Base-by-base conservation (phyloP, 2,888 invertebrate genomes). In the Melanophora roralis region DNA sequence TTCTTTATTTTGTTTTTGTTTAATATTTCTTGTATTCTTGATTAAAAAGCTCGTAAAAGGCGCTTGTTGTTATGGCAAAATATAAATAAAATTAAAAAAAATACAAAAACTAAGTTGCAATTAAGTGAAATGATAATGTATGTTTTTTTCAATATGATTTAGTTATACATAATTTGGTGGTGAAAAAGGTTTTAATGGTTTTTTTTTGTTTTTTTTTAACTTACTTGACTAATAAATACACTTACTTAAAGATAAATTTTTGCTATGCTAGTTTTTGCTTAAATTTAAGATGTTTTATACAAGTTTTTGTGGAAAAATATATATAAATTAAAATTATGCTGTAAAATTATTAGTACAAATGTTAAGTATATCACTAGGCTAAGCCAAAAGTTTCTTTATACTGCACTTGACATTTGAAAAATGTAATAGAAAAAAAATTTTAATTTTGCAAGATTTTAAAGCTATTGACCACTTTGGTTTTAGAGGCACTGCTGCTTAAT, bases 31-130 rank as follows among this genome's bases (percentile, higher is more conserved):
- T 36, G 27, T 51, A 32, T 73, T 11, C 27, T 57, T 71, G 55
- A 14, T 62, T 67, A 74, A 82, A 82, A 82, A 82, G 81, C 81
- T 82, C 80, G 55, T 81, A 82, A 82, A 82, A 82, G 82, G 82
- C 82, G 81, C 81, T 81, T 81, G 82, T 59, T 74, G 45, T 45
- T 71, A 71, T 68, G 80, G 80, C 80, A 80, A 80, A 80, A 43
- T 67, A 76, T 67, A 59, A 34, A 40, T n/a, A 14, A 57, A 51
- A 67, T 23, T 45, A 65, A 69, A 67, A 43, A 49, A 16, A 55
- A 43, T 75, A 43, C 1, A 27, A 21, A 38, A 74, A 57, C 21
- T 23, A 74, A 34, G 34, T 16, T 51, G 80, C 80, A 76, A 69
- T 78, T 69, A 47, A 78, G 51, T 43, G 67, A 75, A 75, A 79